These are phyloP conservation scores for Eumeta japonica DNA, from an alignment of 1,140 invertebrate genomes.

Conservation along the genomic window DNA sequence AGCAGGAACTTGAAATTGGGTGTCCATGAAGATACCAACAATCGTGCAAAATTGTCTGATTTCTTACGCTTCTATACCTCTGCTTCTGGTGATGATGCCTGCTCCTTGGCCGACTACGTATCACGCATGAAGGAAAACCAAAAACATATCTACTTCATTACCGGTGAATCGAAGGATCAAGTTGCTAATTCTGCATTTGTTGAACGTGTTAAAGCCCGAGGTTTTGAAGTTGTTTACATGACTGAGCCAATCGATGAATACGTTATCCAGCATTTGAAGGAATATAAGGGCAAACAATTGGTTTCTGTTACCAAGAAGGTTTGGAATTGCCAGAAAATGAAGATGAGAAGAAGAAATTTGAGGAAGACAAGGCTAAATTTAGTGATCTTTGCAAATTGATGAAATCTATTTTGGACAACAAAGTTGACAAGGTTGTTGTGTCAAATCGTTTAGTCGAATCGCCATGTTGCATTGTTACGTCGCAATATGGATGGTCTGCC, in stretches of 20 bases:
- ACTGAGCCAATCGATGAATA: slow-evolving; percentile 99
- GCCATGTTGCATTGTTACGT: slow-evolving; percentile 98
- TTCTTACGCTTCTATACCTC: slow-evolving; percentile 91
- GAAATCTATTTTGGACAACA: slow-evolving; percentile 97
- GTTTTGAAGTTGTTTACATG: slow-evolving; percentile 98
- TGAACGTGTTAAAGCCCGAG: slow-evolving; percentile 94
- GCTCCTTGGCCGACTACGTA: slow-evolving; percentile 94
- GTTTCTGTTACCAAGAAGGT: slow-evolving; percentile 98
- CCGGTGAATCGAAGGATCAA: slow-evolving; percentile 91
- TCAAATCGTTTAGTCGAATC: slow-evolving; percentile 93
- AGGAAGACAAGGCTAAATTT: slow-evolving; percentile 92
- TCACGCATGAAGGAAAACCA: slow-evolving; percentile 97
- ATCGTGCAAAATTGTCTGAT: slow-evolving; percentile 91
- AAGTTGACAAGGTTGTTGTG: slow-evolving; percentile 95
- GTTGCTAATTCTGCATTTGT: slow-evolving; percentile 98
- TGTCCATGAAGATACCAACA: slow-evolving; percentile 95
- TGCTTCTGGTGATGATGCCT: slow-evolving; percentile 89
- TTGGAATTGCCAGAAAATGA: slow-evolving; percentile 94
- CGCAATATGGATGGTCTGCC: slow-evolving; percentile 97
- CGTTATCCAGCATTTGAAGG: slow-evolving; percentile 96
- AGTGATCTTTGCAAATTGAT: slow-evolving; percentile 91
- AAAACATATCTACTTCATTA: slow-evolving; percentile 98
- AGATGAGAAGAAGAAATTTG: slow-evolving; percentile 94
- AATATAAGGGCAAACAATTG: slow-evolving; percentile 94
- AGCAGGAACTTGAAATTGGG: slow-evolving; percentile 97